Percentiles rank a stretch among this genome's conserved stretches.
These are phyloP conservation scores for Agraylea sexmaculata DNA, from an alignment of 1,140 invertebrate genomes.

Conservation along the genomic window DNA sequence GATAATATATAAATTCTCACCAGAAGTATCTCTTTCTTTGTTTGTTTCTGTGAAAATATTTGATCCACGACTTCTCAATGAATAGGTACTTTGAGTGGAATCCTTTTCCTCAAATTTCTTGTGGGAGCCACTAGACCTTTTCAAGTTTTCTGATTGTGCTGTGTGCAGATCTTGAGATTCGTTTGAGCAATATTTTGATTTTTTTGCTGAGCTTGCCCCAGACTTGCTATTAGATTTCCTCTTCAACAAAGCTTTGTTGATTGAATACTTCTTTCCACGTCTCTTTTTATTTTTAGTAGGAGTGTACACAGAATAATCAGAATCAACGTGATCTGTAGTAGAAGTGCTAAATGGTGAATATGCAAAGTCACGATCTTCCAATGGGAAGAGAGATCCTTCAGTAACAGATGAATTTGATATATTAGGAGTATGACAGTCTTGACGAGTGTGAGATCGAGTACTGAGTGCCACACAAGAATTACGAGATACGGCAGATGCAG, in stretches of 20 bases:
- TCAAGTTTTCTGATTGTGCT: no score
- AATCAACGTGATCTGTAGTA: conserved; percentile 33
- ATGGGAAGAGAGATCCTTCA: conserved; percentile 34
- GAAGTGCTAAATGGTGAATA: conserved; percentile 41
- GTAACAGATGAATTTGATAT: no score
- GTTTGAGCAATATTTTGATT: no score
- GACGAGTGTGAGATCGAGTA: no score
- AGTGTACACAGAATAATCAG: conserved; percentile 39
- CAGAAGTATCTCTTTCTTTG: conserved; percentile 8
- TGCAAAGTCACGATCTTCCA: conserved; percentile 39
- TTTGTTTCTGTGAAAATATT: conserved; percentile 2
- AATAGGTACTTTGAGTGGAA: conserved; percentile 12
- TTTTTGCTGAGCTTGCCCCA: no score
- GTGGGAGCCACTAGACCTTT: no score
- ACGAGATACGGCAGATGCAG: conserved; percentile 27
- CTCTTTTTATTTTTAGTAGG: conserved; percentile 34
- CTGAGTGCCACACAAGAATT: no score
- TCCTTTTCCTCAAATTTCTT: no score
- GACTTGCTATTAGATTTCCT: no score
- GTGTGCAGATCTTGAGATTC: no score
- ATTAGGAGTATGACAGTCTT: no score
- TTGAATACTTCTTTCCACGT: conserved; percentile 22
- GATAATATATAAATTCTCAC: background rate
- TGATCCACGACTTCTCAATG: conserved; percentile 8
- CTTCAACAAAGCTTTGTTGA: no score